Conservation (phyloP, 2,797 vertebrate species). For the Chaunax sp. region DNA sequence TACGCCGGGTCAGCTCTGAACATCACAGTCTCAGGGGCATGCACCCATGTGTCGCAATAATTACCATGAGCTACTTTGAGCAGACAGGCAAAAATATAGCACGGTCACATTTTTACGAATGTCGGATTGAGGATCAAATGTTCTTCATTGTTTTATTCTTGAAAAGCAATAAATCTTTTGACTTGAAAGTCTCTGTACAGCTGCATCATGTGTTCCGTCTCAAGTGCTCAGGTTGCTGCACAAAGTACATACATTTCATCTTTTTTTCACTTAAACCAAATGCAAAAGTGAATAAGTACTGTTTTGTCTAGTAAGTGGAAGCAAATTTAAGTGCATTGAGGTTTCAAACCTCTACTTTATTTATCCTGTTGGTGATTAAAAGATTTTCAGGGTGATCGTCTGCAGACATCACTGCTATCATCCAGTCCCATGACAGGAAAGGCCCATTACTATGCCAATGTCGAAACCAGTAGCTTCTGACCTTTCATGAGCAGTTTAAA, state of each 20-base stretch:
- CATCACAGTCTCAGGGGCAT: constrained; percentile 65
- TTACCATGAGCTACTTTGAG: constrained; percentile 68
- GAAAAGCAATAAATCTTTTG: constrained; percentile 16
- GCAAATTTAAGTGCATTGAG: constrained; percentile 60
- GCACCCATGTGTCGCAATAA: constrained; percentile 71
- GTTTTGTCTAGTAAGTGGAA: constrained; percentile 28
- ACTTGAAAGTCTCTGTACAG: constrained; percentile 27
- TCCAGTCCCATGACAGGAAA: constrained; percentile 30
- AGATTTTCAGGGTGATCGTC: constrained; percentile 11
- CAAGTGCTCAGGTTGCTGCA: constrained; percentile 66
- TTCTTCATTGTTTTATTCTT: constrained; percentile 18
- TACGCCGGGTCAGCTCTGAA: constrained; percentile 68
- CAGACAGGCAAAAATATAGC: constrained; percentile 59
- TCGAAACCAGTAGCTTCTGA: constrained; percentile 43
- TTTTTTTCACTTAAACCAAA: constrained; percentile 26
- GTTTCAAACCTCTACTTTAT: constrained; percentile 19
- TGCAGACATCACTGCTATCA: constrained; percentile 18
- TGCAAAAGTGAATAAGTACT: constrained; percentile 46
- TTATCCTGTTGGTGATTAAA: constrained; percentile 2
- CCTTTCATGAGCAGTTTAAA: constrained; percentile 69
- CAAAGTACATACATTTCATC: constrained; percentile 6
- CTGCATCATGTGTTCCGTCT: constrained; percentile 33
- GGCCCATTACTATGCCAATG: constrained; percentile 39
- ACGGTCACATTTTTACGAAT: constrained; percentile 50
- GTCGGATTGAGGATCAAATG: constrained; percentile 37